Evolutionary conservation across 2,113 vertebrate species (phyloP), one percentile per base, ranked within the genome.

Genomic region (Hydrochoerus hydrochaeris): DNA sequence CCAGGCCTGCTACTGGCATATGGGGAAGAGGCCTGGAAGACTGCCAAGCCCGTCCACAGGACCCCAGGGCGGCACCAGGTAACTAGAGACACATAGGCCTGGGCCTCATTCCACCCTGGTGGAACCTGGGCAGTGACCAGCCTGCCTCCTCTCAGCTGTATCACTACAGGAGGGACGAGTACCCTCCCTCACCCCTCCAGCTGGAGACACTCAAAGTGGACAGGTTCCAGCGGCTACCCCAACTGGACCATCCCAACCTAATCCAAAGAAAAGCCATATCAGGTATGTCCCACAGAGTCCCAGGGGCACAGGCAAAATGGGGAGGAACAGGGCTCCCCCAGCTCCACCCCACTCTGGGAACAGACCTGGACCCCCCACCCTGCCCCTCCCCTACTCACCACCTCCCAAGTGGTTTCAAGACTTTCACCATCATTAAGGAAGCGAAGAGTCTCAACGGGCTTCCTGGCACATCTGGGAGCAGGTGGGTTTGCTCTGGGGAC

Each of bases 221-320:
- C 22, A 94, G 90, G 20, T 97, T 96, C 75, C 95, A 96, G 52
- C 85, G 92, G 73, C 96, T 97, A 19, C 98, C 98, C 35, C 97
- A 96, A 86, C 82, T 98, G 49, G 98, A 98, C 57, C 85, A 95
- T 94, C 97, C 97, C 73, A 97, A 98, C 82, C 92, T 98, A 62
- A 95, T 98, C 78, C 98, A 98, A 46, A 96, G 98, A 26, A 98
- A 98, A 73, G 97, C 97, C 63, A 97, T 98, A 46, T 97, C 98
- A 88, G 98, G 98, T 98, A 91, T 7, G 2, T 14, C 44, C 44
- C 32, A 26, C 4, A 7, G 58, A 35, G 28, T 14, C 19, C 12
- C 14, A 49, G 20, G 52, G 85, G 12, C 49, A 77, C 11, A 26
- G 58, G 58, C 28, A 26, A 63, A 58, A 17, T 11, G 35, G 26